Base-by-base conservation (phyloP, 37 sponge, comb jelly and placozoan species). In the Theonella swinhoei region DNA sequence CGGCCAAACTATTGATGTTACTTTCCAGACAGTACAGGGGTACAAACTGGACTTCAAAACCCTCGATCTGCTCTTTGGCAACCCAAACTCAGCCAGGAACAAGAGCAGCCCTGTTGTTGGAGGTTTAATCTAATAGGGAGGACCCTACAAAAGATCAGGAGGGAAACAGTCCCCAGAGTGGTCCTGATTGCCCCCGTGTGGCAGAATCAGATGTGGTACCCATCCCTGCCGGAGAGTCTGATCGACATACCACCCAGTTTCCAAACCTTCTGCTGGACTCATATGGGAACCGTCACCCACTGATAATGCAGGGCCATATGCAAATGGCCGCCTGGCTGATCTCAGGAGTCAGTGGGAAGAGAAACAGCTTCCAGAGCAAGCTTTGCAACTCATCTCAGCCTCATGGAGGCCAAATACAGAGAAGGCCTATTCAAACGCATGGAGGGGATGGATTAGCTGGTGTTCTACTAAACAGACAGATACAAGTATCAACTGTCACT, bases 251-350 rank as follows among this genome's bases (percentile, higher is more conserved):
- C 82, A 14, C 1, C 22, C 40, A 33, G 38, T 20, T 37, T 1
- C 1, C 1, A 39, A 24, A 71, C 38, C 4, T 81, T 3, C 34
- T 43, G 14, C 29, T 14, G 47, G 30, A 67, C 29, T 70, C 80
- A 37, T 25, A 5, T 35, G 60, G 38, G 33, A 2, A 60, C 9
- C 32, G 23, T 9, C 82, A 81, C 32, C 82, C 82, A 42, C 33
- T 81, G 38, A 7, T 66, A 39, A 1, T 38, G 42, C 25, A 29
- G 61, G 64, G 63, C 35, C 58, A 61, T 4, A 35, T 81, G 9
- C 63, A 14, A 2, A 31, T 81, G 39, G 73, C 73, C 82, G 82
- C 72, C 17, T 81, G 82, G 82, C 35, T 34, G 3, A 38, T 81
- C 14, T 81, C 81, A 47, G 72, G 72, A 20, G 26, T 33, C 23